Base-by-base conservation (phyloP, 2,797 vertebrate species). In the Botia kubotai region DNA sequence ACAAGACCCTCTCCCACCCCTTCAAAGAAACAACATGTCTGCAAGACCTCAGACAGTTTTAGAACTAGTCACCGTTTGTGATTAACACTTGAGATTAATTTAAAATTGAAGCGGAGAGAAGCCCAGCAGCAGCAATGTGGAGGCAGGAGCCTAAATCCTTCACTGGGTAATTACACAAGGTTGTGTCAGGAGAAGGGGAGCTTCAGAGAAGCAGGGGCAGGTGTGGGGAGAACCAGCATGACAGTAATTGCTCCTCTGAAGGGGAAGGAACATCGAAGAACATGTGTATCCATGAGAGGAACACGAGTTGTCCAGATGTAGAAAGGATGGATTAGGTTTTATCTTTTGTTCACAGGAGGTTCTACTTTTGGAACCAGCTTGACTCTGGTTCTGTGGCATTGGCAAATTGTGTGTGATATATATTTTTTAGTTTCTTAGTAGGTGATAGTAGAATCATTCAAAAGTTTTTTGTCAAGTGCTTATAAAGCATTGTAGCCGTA, bases 71-170 rank as follows among this genome's bases (percentile, higher is more conserved):
- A 63, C 71, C 77, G 75, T 81, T 86, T 83, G 88, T 87, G 79
- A 87, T 86, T 77, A 86, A 53, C 78, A 86, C 68, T 81, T 83
- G 77, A 87, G 82, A 88, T 80, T 81, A 79, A 88, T 88, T 89
- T 90, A 87, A 85, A 87, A 74, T 43, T 72, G 65, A 75, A 65
- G 82, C 70, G 19, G 46, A 19, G 17, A 50, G 58, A 2, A 60
- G 68, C 78, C 67, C 48, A 36, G 48, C n/a, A 29, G 55, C 52
- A 33, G 43, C n/a, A 8, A 52, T 50, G 62, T 68, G 52, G 62
- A 52, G 57, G 36, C 52, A 58, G 36, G 8, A 66, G n/a, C 46
- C 53, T 2, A 23, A 77, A 68, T 55, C 11, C 29, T 70, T 55
- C n/a, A 60, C 50, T 67, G 72, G 55, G 79, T 77, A 81, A 81